phyloP scores from a whole-genome alignment of 2,888 invertebrate genomes.

The Adela reaumurella region DNA sequence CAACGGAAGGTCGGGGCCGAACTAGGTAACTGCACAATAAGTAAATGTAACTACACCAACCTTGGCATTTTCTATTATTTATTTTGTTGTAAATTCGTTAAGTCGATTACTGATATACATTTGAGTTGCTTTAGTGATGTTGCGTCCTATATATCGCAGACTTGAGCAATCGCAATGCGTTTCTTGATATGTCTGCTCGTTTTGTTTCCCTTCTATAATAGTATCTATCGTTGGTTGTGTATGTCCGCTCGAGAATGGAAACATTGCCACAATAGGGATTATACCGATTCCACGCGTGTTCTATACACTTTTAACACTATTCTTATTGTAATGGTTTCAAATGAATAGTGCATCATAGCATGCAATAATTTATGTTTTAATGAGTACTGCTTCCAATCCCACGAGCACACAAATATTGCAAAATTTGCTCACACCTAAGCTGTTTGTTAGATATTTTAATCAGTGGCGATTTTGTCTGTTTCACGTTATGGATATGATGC shows the following conservation, averaged over 20 bases:
- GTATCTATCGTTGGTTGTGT: conserved; percentile 52
- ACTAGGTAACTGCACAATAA: conserved; percentile 64
- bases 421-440: background rate
- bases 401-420: background rate
- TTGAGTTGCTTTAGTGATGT: conserved; percentile 58
- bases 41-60: conserved; percentile 48
- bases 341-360: conserved; percentile 48
- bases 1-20: conserved; percentile 69
- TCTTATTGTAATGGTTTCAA: conserved; percentile 30
- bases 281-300: conserved; percentile 45
- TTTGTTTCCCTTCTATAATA: conserved; percentile 20
- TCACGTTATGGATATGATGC: background rate
- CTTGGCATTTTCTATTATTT: conserved; percentile 51
- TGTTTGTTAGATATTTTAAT: background rate
- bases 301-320: conserved; percentile 39
- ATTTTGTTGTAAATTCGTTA: conserved; percentile 22
- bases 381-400: background rate
- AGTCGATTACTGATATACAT: conserved; percentile 19
- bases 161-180: conserved; percentile 54
- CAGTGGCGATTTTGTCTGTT: background rate
- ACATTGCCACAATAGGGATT: conserved; percentile 35
- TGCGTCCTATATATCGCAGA: conserved; percentile 54
- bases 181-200: conserved; percentile 48
- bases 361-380: conserved; percentile 12
- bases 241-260: conserved; percentile 50